These are phyloP conservation scores for Cebus imitator DNA, from an alignment of 2,113 vertebrate species.

Conservation along the genomic window DNA sequence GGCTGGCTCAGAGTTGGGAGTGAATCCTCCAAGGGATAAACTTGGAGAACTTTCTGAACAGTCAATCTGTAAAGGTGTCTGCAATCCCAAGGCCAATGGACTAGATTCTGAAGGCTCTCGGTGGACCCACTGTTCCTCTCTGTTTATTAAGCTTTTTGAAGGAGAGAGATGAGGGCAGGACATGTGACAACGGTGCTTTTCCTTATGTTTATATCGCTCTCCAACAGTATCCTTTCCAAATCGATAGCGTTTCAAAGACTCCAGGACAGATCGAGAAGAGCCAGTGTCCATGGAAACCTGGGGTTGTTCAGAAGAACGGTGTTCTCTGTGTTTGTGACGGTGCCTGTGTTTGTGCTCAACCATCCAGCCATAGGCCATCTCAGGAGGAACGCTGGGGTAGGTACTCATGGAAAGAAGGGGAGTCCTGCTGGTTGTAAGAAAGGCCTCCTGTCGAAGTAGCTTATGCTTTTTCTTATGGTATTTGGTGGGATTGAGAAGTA, in stretches of 20 bases:
- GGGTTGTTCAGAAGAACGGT: conserved; percentile 85
- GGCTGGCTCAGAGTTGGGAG: conserved; percentile 83
- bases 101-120: conserved; percentile 82
- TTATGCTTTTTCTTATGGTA: conserved; percentile 97
- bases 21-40: conserved; percentile 84
- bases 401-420: conserved; percentile 91
- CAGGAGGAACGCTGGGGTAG: conserved; percentile 88
- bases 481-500: conserved; percentile 95
- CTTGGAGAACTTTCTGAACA: conserved; percentile 81
- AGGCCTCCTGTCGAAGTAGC: conserved; percentile 91
- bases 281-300: conserved; percentile 85
- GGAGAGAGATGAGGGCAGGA: conserved; percentile 86
- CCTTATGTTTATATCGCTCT: conserved; percentile 89
- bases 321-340: conserved; percentile 96
- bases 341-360: conserved; percentile 97
- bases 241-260: conserved; percentile 94
- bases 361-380: conserved; percentile 93
- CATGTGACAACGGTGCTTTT: conserved; percentile 88
- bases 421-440: conserved; percentile 87
- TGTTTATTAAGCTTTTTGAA: conserved; percentile 83
- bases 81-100: conserved; percentile 83
- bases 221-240: conserved; percentile 92
- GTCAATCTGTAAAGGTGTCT: conserved; percentile 87
- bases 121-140: conserved; percentile 87
- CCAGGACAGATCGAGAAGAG: conserved; percentile 88